Evolutionary conservation across 2,113 vertebrate species (phyloP).

Genomic region (Setophaga petechia): DNA sequence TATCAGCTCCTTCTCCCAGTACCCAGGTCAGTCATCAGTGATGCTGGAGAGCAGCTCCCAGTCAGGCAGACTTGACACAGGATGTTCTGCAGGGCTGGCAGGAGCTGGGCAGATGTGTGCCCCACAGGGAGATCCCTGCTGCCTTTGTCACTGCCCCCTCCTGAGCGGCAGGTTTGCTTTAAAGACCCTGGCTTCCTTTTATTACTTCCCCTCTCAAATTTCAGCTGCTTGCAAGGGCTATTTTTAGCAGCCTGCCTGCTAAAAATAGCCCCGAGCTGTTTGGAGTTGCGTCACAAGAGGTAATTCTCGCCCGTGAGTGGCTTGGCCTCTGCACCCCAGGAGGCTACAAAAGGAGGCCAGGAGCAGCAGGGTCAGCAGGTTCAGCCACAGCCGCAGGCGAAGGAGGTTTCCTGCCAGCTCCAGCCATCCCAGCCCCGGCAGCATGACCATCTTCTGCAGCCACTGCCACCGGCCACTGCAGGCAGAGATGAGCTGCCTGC

Average conservation of each 20-base stretch:
- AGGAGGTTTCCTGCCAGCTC: background rate
- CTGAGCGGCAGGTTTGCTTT: conserved; percentile 58
- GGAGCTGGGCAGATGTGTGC: background rate
- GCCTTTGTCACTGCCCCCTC: conserved; percentile 37
- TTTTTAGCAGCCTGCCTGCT: conserved; percentile 75
- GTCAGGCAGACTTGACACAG: background rate
- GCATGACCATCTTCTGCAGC: conserved; percentile 79
- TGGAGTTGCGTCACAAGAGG: conserved; percentile 75
- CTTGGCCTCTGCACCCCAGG: conserved; percentile 21
- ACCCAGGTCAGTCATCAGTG: background rate
- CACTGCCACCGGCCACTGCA: conserved; percentile 68
- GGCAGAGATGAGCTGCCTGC: conserved; percentile 13
- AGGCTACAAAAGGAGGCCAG: conserved; percentile 75
- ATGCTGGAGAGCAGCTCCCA: background rate
- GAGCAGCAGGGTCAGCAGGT: conserved; percentile 62
- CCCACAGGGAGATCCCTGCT: background rate
- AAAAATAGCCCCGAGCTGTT: conserved; percentile 71
- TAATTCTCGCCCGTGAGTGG: conserved; percentile 30
- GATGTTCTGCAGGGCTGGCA: background rate
- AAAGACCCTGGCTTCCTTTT: conserved; percentile 69
- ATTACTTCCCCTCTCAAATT: conserved; percentile 69
- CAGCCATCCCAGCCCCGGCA: background rate
- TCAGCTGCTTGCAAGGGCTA: conserved; percentile 54
- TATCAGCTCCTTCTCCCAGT: background rate
- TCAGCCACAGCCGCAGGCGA: conserved; percentile 13